A percentile compares a stretch with the other conserved stretches of the same genome.
These are phyloP conservation scores for Caenorhabditis angaria DNA, from an alignment of 2,888 invertebrate genomes.

Conservation along the genomic window DNA sequence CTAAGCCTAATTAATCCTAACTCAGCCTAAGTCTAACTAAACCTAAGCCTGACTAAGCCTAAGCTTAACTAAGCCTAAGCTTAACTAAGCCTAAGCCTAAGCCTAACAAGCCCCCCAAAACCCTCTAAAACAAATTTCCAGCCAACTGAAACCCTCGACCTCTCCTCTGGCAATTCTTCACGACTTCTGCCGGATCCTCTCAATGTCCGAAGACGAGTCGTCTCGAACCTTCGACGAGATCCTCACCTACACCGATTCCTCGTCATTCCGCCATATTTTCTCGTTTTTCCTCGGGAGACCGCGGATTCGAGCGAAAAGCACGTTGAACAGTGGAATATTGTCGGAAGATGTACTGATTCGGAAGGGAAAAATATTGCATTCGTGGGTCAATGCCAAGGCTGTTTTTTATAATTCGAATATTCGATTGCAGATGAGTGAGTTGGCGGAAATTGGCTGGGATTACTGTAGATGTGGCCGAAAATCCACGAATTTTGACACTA, in stretches of 20 bases:
- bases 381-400: slow-evolving; percentile 47
- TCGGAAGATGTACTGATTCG: slow-evolving; percentile 48
- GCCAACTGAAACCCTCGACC: slow-evolving; percentile 36
- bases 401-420: slow-evolving; percentile 54
- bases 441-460: not conserved
- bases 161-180: slow-evolving; percentile 31
- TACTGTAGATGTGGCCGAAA: too few relatives aligned
- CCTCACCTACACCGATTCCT: slow-evolving; percentile 31
- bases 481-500: too few relatives aligned
- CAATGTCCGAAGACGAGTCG: slow-evolving; percentile 25
- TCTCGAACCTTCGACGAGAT: slow-evolving; percentile 14
- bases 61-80: not conserved
- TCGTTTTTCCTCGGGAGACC: slow-evolving; percentile 33
- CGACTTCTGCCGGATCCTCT: slow-evolving; percentile 35
- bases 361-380: slow-evolving; percentile 49
- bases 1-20: too few relatives aligned
- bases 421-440: slow-evolving; percentile 48
- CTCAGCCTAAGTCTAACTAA: too few relatives aligned
- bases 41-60: too few relatives aligned
- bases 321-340: slow-evolving; percentile 37
- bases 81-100: not conserved
- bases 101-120: not conserved
- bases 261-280: slow-evolving; percentile 31
- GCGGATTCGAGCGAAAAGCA: slow-evolving; percentile 29
- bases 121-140: slow-evolving; percentile 11